A percentile compares a stretch with the other conserved stretches of the same genome.
These are phyloP conservation scores for Reticulitermes lucifugus DNA, from an alignment of 2,888 invertebrate species.

Conservation along the genomic window DNA sequence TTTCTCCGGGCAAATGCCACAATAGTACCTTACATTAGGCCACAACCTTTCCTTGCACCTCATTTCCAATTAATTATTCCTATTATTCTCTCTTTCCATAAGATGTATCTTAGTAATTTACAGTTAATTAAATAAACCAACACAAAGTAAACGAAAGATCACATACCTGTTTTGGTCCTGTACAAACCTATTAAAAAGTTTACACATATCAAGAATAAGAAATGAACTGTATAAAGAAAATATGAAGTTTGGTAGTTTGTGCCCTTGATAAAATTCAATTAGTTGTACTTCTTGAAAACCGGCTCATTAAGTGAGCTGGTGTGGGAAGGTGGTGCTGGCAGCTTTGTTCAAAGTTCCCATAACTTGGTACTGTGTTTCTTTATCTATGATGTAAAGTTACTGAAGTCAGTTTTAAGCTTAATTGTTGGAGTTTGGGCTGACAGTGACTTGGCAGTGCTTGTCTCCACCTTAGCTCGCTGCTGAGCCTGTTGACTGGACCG, in stretches of 20 bases:
- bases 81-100: no score
- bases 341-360: neutral
- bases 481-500: constrained; percentile 71
- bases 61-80: no score
- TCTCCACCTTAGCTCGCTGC: constrained; percentile 66
- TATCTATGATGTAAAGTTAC: constrained; percentile 74
- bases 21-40: no score
- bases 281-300: neutral
- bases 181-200: neutral
- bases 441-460: constrained; percentile 63
- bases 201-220: neutral
- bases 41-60: no score
- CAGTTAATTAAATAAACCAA: no score
- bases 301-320: neutral
- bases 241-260: neutral
- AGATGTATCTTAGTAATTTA: no score
- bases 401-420: constrained; percentile 94
- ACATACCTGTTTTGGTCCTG: no score
- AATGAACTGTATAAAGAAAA: neutral
- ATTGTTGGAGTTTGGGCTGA: constrained; percentile 76
- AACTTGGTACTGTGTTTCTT: neutral
- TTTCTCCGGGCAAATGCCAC: no score
- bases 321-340: neutral
- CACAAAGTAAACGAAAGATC: no score
- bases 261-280: neutral